Percentiles rank a stretch among this genome's conserved stretches.
Conservation (phyloP, 2,888 invertebrate genomes). For the Morpho helenor region DNA sequence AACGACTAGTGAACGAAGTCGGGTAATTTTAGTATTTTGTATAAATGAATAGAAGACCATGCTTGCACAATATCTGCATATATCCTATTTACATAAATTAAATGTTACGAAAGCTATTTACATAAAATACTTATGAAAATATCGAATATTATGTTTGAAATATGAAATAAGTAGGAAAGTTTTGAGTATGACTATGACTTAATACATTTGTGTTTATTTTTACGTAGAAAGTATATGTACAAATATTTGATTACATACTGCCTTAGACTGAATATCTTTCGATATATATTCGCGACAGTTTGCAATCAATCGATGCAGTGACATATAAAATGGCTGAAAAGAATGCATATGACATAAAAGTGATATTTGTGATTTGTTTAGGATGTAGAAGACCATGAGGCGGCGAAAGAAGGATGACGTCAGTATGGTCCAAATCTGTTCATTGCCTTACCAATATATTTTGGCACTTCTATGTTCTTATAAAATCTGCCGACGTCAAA, state of each 20-base stretch:
- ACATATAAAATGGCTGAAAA: constrained; percentile 22
- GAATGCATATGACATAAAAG: constrained; percentile 20
- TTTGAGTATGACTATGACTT: constrained; percentile 18
- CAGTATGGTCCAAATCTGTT: constrained; percentile 36
- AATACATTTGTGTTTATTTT: constrained; percentile 6
- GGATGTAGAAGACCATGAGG: constrained; percentile 31
- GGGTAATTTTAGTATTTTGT: no score
- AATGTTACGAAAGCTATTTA: not conserved
- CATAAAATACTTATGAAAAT: not conserved
- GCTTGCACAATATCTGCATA: no score
- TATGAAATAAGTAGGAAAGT: constrained; percentile 13
- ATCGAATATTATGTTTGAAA: constrained; percentile 6
- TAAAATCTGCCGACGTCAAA: constrained; percentile 52
- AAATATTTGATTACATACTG: constrained; percentile 14
- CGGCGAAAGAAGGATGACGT: constrained; percentile 42
- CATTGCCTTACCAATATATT: constrained; percentile 60
- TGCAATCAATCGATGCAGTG: constrained; percentile 12
- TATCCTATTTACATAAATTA: not conserved
- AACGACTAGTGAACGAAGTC: no score
- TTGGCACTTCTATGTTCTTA: constrained; percentile 56
- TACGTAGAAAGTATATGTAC: constrained; percentile 15
- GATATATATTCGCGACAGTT: constrained; percentile 6
- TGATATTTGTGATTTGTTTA: constrained; percentile 17
- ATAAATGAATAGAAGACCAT: no score
- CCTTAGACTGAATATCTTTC: constrained; percentile 1